Conservation (phyloP, 2,113 vertebrate species). For the Stigmatopora nigra region DNA sequence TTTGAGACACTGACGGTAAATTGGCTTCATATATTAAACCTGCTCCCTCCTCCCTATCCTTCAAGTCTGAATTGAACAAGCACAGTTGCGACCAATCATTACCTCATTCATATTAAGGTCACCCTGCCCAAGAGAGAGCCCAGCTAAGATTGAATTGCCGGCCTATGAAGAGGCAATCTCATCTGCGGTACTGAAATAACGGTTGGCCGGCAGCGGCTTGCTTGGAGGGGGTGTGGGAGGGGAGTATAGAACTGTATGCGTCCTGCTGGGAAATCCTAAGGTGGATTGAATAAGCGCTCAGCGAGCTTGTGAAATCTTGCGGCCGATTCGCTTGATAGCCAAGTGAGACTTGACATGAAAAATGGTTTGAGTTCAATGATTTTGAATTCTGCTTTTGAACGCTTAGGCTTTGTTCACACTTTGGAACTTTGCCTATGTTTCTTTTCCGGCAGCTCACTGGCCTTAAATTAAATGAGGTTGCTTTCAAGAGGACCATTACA, state of each 20-base stretch:
- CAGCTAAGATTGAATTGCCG: conserved; percentile 42
- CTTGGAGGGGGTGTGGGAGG: neutral
- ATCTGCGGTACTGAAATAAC: conserved; percentile 40
- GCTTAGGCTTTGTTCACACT: neutral
- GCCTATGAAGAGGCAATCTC: conserved; percentile 50
- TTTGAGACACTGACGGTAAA: conserved; percentile 11
- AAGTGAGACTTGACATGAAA: conserved; percentile 14
- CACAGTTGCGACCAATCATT: conserved; percentile 41
- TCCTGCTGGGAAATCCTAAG: conserved; percentile 35
- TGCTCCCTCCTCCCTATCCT: conserved; percentile 2
- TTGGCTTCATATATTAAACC: conserved; percentile 12
- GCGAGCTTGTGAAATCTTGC: conserved; percentile 18
- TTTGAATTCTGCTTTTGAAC: neutral
- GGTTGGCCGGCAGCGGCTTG: conserved; percentile 14
- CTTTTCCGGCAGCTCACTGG: neutral
- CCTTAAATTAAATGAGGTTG: neutral
- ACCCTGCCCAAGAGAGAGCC: conserved; percentile 33
- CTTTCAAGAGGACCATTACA: neutral
- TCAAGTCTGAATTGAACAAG: conserved; percentile 27
- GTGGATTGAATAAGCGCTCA: conserved; percentile 9
- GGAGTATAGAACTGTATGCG: neutral
- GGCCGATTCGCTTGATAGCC: neutral
- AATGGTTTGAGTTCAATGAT: neutral
- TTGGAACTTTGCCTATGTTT: neutral
- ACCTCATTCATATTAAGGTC: conserved; percentile 34